Percentiles rank a stretch among this genome's conserved stretches.
These are phyloP conservation scores for Hemicordylus capensis DNA, from an alignment of 2,113 vertebrate species.

Conservation along the genomic window DNA sequence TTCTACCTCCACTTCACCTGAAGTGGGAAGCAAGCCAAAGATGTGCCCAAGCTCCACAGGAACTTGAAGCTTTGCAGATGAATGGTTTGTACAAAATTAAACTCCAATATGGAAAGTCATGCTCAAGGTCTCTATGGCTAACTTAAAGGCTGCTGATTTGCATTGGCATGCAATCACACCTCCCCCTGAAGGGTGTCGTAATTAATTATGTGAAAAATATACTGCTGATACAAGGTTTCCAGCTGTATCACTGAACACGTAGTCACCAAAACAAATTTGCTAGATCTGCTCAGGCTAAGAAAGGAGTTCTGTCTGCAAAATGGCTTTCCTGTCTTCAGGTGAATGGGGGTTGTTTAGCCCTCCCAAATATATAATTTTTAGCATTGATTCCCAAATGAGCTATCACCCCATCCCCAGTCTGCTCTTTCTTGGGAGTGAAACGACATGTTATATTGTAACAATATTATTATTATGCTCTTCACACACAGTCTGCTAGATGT, in stretches of 20 bases:
- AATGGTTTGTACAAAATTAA: constrained; percentile 24
- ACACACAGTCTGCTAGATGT: too few species aligned
- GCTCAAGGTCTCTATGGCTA: constrained; percentile 16
- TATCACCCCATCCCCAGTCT: background rate
- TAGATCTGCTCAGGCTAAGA: background rate
- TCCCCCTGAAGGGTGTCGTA: constrained; percentile 16
- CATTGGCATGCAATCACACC: constrained; percentile 33
- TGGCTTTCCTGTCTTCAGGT: background rate
- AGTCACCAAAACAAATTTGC: background rate
- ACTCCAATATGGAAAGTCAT: background rate
- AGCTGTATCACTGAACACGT: background rate
- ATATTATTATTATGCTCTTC: too few species aligned
- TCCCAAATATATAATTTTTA: background rate
- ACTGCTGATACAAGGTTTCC: constrained; percentile 4
- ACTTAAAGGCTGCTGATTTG: constrained; percentile 3
- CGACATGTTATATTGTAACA: too few species aligned
- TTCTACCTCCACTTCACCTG: background rate
- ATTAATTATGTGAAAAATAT: constrained; percentile 41
- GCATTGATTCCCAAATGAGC: background rate
- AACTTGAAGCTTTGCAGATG: background rate
- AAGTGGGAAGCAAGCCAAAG: constrained; percentile 24
- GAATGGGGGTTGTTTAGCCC: background rate
- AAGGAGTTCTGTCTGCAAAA: background rate
- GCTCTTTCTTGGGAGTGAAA: background rate
- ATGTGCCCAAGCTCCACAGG: constrained; percentile 1